These are phyloP conservation scores for Agapornis roseicollis DNA, from an alignment of 2,113 vertebrate genomes.

Conservation along the genomic window DNA sequence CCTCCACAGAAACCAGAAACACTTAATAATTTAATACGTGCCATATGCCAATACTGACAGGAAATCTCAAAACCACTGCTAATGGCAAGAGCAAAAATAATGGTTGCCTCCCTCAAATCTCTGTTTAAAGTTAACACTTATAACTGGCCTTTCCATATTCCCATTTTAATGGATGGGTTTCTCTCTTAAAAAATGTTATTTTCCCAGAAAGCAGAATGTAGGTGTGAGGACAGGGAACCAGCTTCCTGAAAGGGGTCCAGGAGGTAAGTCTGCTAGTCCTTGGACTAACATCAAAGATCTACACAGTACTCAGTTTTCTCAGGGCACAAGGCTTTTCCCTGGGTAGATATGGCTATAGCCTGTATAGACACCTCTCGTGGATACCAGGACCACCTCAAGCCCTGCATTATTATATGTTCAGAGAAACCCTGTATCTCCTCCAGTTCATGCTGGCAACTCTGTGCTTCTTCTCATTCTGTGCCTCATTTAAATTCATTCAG, in stretches of 20 bases:
- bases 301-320: not conserved
- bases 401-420: not conserved
- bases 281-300: not conserved
- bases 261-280: not conserved
- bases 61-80: conserved; percentile 6
- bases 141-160: not conserved
- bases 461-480: not conserved
- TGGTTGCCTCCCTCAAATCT: not conserved
- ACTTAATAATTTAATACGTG: conserved; percentile 18
- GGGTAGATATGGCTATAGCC: not conserved
- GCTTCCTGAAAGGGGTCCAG: not conserved
- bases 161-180: not conserved
- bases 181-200: not conserved
- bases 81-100: not conserved
- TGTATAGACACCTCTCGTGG: not conserved
- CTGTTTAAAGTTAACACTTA: not conserved
- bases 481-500: not conserved
- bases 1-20: conserved; percentile 7
- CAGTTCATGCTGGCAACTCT: not conserved
- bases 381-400: not conserved
- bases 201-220: not conserved
- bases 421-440: not conserved
- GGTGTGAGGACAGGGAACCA: not conserved
- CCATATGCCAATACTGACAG: not conserved
- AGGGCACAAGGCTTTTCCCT: not conserved